Evolutionary conservation across 2,113 vertebrate species (phyloP), one percentile per base, ranked within the genome.

Genomic region (Lophura nycthemera): DNA sequence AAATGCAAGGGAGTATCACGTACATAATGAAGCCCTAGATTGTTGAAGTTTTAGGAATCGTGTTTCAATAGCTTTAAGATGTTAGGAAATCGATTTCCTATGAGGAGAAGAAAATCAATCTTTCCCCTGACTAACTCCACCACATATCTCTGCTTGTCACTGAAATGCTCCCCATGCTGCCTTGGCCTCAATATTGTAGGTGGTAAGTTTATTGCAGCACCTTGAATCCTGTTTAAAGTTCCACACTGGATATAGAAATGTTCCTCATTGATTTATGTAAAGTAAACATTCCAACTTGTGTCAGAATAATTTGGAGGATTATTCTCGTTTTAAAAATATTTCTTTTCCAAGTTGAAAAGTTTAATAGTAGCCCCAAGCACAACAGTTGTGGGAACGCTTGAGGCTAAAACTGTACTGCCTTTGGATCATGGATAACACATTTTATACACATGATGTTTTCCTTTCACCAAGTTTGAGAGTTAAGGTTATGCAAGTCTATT

Each of bases 301-400:
- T 86, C 66, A 80, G 79, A 94, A 76, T 72, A 90, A 38, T 78
- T 86, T 11, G 2, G 59, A 94, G 38, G 71, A 70, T 79, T 79
- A 24, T 59, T 69, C 88, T 85, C 1, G 1, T 52, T 83, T 79
- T n/a, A 2, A 50, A 64, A 85, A 54, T 19, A 48, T 75, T 93
- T 88, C 27, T 78, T 78, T 93, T 93, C 38, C 32, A 85, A 92
- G 73, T 42, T 96, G 79, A 88, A 75, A 96, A 87, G 88, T 95
- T 97, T 86, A 94, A 83, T 67, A 90, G 86, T 43, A 86, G 72
- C 94, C 66, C 66, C 59, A 63, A 96, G 79, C 27, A 89, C 88
- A 56, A 60, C 61, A 91, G 74, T 30, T 85, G 87, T 88, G 93
- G 71, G 86, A 96, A 92, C 75, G 48, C 74, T 79, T 16, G 40